phyloP scores from a whole-genome alignment of 2,113 vertebrate species.

The Scartelaos histophorus region DNA sequence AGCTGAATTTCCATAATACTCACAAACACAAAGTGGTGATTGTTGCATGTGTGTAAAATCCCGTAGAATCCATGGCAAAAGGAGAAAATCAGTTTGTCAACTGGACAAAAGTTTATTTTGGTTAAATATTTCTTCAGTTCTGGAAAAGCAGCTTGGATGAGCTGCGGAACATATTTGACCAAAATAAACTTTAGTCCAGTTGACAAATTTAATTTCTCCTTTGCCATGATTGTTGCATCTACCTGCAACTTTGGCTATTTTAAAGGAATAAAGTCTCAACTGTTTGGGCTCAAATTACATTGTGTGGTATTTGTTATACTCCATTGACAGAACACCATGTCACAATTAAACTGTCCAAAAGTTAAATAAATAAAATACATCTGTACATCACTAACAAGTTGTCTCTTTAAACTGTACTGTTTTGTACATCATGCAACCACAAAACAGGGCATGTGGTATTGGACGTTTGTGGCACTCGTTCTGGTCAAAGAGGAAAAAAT shows the following conservation, averaged over 20 bases:
- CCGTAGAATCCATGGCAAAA: no score
- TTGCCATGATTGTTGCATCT: no score
- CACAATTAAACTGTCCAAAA: background rate
- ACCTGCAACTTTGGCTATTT: no score
- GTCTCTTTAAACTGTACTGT: background rate
- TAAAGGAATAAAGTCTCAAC: background rate
- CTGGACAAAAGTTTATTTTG: no score
- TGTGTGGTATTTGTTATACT: background rate
- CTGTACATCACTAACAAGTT: background rate
- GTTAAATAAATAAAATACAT: background rate
- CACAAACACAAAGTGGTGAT: background rate
- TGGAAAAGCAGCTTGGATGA: no score
- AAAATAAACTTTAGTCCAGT: no score
- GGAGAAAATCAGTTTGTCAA: no score
- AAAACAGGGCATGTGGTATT: background rate
- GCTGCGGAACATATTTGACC: no score
- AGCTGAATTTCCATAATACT: background rate
- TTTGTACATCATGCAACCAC: background rate
- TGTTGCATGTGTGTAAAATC: no score
- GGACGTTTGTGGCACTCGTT: background rate
- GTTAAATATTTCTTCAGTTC: no score
- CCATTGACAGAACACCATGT: background rate
- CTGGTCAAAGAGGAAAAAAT: conserved; percentile 4
- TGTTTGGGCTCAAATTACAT: background rate
- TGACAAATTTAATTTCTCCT: no score